Conservation (phyloP, 2,888 invertebrate genomes). For the Heteromyza rotundicornis region DNA sequence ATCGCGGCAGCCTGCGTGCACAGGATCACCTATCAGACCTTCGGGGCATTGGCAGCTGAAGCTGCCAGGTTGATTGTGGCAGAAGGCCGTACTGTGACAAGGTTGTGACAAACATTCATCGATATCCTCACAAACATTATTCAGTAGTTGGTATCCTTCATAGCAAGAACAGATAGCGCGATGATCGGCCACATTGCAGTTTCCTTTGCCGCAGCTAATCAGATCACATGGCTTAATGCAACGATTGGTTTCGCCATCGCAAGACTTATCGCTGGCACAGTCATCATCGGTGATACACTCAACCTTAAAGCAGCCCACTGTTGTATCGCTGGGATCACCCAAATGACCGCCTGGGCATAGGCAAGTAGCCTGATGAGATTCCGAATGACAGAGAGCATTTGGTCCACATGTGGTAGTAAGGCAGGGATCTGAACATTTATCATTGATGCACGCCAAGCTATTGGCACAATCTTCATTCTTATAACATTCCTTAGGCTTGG, state of each 20-base stretch:
- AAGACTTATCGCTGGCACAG: constrained; percentile 77
- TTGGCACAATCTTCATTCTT: constrained; percentile 77
- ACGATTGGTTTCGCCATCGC: constrained; percentile 77
- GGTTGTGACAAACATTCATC: constrained; percentile 81
- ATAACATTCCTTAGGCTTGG: constrained; percentile 77
- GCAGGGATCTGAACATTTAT: constrained; percentile 85
- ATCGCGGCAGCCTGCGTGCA: constrained; percentile 74
- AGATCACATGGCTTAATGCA: constrained; percentile 84
- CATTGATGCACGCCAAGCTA: constrained; percentile 75
- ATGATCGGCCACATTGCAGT: constrained; percentile 77
- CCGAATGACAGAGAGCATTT: constrained; percentile 77
- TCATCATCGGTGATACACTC: constrained; percentile 82
- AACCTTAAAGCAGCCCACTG: constrained; percentile 86
- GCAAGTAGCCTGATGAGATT: constrained; percentile 76
- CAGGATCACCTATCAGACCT: constrained; percentile 80
- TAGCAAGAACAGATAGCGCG: constrained; percentile 76
- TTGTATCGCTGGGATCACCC: constrained; percentile 78
- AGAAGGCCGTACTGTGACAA: constrained; percentile 79
- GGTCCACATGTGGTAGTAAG: constrained; percentile 74
- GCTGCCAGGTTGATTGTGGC: constrained; percentile 80
- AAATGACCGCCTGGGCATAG: constrained; percentile 81
- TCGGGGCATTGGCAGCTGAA: constrained; percentile 79
- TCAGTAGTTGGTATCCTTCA: constrained; percentile 73
- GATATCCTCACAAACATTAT: constrained; percentile 77
- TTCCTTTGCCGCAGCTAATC: constrained; percentile 80